phyloP scores from a whole-genome alignment of 2,113 vertebrate genomes.

The Oryzias javanicus region DNA sequence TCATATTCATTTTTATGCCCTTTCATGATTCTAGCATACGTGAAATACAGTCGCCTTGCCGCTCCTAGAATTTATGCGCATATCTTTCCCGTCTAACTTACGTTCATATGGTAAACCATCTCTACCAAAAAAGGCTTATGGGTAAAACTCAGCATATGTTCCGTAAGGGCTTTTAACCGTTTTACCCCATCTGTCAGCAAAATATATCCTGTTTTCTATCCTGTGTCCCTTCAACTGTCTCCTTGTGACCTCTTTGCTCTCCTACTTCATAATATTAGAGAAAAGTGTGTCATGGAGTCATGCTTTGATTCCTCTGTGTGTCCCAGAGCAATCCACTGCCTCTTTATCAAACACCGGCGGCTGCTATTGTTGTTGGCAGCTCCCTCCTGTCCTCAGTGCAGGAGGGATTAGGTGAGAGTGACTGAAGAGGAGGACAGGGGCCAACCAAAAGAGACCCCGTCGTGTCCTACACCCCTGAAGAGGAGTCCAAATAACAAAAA shows the following conservation, averaged over 20 bases:
- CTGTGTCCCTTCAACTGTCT: slow-evolving; percentile 9
- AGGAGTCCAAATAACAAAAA: slow-evolving; percentile 6
- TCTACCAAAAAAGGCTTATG: no score
- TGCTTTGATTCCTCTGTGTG: slow-evolving; percentile 30
- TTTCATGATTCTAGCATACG: no score
- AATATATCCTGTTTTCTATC: no score
- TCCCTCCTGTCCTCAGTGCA: slow-evolving; percentile 38
- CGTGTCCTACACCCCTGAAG: slow-evolving; percentile 20
- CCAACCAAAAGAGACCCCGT: slow-evolving; percentile 29
- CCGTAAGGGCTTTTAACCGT: neutral
- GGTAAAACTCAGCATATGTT: neutral
- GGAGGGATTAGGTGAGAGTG: slow-evolving; percentile 63
- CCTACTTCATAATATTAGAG: slow-evolving; percentile 30
- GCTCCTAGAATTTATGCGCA: no score
- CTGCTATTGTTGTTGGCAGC: slow-evolving; percentile 70
- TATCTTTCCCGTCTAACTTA: no score
- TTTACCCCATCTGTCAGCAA: slow-evolving; percentile 18
- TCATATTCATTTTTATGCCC: no score
- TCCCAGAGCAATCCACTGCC: slow-evolving; percentile 48
- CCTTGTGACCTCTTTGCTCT: slow-evolving; percentile 25
- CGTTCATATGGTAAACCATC: no score
- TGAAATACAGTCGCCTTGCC: no score
- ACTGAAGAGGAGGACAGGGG: slow-evolving; percentile 39
- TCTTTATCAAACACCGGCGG: slow-evolving; percentile 65
- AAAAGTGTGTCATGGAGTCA: slow-evolving; percentile 24